Percentiles rank a stretch among this genome's conserved stretches.
Evolutionary conservation across 2,797 vertebrate genomes (phyloP).

Genomic region (Thripadectes ignobilis): DNA sequence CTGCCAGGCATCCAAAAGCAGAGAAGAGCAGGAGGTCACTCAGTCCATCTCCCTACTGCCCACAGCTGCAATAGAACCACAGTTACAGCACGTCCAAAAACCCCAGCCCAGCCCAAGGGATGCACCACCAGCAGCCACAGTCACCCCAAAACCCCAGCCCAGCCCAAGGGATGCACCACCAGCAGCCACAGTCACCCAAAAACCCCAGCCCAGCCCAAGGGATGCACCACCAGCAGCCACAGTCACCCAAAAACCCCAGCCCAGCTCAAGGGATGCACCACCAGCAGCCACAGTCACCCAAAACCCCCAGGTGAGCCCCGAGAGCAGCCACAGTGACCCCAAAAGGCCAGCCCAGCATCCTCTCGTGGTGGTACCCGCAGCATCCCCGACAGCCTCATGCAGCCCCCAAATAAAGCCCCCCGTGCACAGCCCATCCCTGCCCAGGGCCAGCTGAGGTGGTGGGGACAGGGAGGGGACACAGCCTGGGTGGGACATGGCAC

Average conservation of each 20-base stretch:
- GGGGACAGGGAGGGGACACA: background rate
- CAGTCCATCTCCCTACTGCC: background rate
- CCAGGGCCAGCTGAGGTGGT: background rate
- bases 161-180: background rate
- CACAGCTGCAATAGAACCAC: background rate
- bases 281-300: background rate
- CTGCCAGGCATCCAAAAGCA: background rate
- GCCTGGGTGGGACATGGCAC: background rate
- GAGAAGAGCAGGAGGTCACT: background rate
- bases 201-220: background rate
- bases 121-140: background rate
- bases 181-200: background rate
- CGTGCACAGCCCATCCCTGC: background rate
- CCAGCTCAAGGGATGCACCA: background rate
- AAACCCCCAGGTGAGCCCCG: background rate
- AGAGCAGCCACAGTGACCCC: background rate
- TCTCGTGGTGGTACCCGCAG: fast-evolving
- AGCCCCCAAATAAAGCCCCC: background rate
- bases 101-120: background rate
- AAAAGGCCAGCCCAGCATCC: background rate
- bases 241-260: background rate
- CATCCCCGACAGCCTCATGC: conserved; percentile 1
- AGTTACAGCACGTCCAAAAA: background rate
- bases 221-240: background rate
- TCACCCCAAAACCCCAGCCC: background rate